Evolutionary conservation across 2,888 invertebrate genomes (phyloP).

Genomic region (Tiliacea citrago): DNA sequence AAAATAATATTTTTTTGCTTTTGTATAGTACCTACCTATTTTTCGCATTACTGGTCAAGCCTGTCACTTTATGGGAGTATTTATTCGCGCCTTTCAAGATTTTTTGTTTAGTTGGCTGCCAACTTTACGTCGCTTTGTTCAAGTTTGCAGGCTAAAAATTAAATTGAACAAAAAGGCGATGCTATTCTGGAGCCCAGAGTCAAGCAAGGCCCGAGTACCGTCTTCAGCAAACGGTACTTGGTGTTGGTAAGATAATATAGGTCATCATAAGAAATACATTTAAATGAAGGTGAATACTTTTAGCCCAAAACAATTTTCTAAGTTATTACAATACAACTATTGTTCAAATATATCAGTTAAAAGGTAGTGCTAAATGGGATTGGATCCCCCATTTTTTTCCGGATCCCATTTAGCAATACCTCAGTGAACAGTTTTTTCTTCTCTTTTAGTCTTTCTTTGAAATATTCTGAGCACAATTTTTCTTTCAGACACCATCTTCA

Average conservation of each 20-base stretch:
- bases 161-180: constrained; percentile 20
- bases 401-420: background rate
- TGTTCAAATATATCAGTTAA: background rate
- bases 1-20: constrained; percentile 57
- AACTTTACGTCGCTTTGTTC: constrained; percentile 13
- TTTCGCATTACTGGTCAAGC: constrained; percentile 45
- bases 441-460: too few relatives aligned
- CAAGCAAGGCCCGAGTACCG: background rate
- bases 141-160: constrained; percentile 16
- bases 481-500: background rate
- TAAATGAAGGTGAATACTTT: background rate
- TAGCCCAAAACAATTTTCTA: background rate
- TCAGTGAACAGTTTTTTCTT: background rate
- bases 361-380: background rate
- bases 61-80: constrained; percentile 54
- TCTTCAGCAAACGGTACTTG: constrained; percentile 4
- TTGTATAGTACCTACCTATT: constrained; percentile 39
- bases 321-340: background rate
- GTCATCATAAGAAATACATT: constrained; percentile 1
- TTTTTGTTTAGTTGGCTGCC: constrained; percentile 40
- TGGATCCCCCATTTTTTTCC: background rate
- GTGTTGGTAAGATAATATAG: background rate
- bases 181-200: constrained; percentile 1
- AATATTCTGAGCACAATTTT: background rate
- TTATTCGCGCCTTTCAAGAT: constrained; percentile 31